Conservation (phyloP, 2,888 invertebrate species). For the Amphimallon solstitiale region DNA sequence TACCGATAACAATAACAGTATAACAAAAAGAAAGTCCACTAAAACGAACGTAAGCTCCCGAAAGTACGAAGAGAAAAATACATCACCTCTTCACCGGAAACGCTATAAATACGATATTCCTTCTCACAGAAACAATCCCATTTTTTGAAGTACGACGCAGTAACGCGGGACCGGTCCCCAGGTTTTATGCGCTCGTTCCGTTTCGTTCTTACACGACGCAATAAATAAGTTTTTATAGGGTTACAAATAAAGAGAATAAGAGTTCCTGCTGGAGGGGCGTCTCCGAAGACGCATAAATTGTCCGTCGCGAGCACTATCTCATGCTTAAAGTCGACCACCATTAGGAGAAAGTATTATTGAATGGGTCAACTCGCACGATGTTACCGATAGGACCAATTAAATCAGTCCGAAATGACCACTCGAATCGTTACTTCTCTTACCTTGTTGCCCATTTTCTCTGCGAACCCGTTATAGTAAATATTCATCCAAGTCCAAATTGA, state of each 20-base stretch:
- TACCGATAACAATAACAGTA: constrained; percentile 4
- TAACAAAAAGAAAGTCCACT: constrained; percentile 1
- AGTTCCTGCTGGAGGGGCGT: constrained; percentile 23
- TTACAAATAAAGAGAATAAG: constrained; percentile 33
- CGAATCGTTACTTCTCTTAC: not conserved
- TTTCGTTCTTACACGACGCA: constrained; percentile 20
- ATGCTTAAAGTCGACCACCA: constrained; percentile 11
- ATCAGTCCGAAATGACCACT: constrained; percentile 10
- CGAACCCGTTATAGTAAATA: too few relatives aligned
- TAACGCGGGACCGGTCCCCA: constrained; percentile 5
- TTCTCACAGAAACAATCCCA: constrained; percentile 22
- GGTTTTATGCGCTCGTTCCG: constrained; percentile 17
- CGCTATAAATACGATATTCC: constrained; percentile 21
- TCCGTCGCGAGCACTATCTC: constrained; percentile 15
- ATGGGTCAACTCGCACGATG: not conserved
- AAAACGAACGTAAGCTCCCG: not conserved
- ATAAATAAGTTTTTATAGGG: constrained; percentile 37
- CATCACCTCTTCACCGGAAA: constrained; percentile 16
- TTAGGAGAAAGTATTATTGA: constrained; percentile 15
- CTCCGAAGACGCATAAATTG: constrained; percentile 28
- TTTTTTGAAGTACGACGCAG: constrained; percentile 29
- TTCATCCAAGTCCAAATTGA: too few relatives aligned
- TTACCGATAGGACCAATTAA: constrained; percentile 7
- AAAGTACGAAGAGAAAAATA: not conserved
- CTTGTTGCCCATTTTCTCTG: too few relatives aligned